Evolutionary conservation across 2,797 vertebrate genomes (phyloP).

Genomic region (Meriones psammophilus): DNA sequence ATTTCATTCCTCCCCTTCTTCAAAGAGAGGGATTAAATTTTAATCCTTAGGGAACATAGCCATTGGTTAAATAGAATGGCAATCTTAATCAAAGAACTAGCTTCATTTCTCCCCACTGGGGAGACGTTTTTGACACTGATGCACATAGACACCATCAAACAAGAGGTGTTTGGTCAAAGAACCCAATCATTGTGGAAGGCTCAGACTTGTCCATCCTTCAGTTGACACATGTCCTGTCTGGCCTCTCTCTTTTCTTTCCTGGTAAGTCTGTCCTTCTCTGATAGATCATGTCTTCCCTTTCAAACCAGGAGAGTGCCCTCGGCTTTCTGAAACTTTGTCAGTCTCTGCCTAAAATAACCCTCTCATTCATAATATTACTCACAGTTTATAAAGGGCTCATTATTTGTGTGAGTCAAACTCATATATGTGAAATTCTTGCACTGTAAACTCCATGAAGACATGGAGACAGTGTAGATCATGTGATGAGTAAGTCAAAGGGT

Average conservation of each 20-base stretch:
- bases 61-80: conserved; percentile 44
- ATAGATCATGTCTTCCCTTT: background rate
- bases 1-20: conserved; percentile 7
- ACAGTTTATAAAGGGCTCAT: background rate
- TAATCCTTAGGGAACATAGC: background rate
- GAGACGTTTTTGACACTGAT: background rate
- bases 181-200: background rate
- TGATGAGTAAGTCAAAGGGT: no score
- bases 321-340: background rate
- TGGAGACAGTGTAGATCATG: no score
- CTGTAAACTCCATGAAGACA: background rate
- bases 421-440: background rate
- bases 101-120: background rate
- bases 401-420: background rate
- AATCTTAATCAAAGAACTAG: background rate
- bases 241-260: background rate
- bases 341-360: background rate
- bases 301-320: background rate
- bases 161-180: background rate
- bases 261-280: background rate
- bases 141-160: background rate
- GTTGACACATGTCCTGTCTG: fast-evolving
- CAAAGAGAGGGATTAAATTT: conserved; percentile 65
- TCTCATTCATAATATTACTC: background rate
- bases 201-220: background rate